These are phyloP conservation scores for Poecilia wingei DNA, from an alignment of 2,797 vertebrate genomes.

Conservation along the genomic window DNA sequence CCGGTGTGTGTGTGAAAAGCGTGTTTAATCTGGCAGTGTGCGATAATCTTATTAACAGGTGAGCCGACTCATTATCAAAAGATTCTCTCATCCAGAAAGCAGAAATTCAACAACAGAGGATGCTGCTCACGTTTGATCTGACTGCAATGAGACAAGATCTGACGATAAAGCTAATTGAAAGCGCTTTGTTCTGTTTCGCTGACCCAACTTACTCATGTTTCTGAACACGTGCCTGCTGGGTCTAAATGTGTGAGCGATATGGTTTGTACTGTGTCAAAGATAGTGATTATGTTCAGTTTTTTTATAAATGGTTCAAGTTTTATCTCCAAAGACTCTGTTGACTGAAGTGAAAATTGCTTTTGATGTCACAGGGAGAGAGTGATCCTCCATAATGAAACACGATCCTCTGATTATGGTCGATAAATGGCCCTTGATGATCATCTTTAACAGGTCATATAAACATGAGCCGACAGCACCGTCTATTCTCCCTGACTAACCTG, in stretches of 20 bases:
- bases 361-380: constrained; percentile 34
- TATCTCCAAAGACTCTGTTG: constrained; percentile 21
- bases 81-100: constrained; percentile 39
- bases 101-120: constrained; percentile 23
- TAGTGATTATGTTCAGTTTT: constrained; percentile 30
- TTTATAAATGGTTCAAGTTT: constrained; percentile 23
- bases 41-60: constrained; percentile 81
- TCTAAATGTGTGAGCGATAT: constrained; percentile 20
- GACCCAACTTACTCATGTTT: constrained; percentile 31
- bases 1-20: constrained; percentile 64
- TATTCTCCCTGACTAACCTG: constrained; percentile 51
- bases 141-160: constrained; percentile 25
- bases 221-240: constrained; percentile 41
- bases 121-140: constrained; percentile 49
- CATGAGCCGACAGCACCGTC: constrained; percentile 2
- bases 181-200: constrained; percentile 47
- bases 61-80: constrained; percentile 64
- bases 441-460: constrained; percentile 4
- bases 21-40: constrained; percentile 75
- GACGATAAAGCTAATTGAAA: constrained; percentile 43
- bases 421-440: constrained; percentile 12
- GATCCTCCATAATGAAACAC: constrained; percentile 29
- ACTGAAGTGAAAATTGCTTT: constrained; percentile 23
- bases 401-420: constrained; percentile 15
- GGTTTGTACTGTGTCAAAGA: constrained; percentile 55